Evolutionary conservation across 2,797 vertebrate species (phyloP).

Genomic region (Girardinus metallicus): DNA sequence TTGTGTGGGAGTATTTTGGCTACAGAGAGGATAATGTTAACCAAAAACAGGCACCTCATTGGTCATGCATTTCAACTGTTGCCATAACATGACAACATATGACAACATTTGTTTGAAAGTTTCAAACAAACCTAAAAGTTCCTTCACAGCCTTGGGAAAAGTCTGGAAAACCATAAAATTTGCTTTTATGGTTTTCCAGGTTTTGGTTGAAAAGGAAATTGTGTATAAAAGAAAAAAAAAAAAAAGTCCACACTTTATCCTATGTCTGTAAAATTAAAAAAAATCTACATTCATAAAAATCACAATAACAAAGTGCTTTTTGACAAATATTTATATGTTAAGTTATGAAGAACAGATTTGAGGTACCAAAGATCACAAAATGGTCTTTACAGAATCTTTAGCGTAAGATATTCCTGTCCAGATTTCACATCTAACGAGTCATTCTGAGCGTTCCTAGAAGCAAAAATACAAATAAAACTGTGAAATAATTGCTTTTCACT

Average conservation of each 20-base stretch:
- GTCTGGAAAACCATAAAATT: not conserved
- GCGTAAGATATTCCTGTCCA: not conserved
- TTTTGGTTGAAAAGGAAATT: not conserved
- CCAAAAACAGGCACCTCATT: not conserved
- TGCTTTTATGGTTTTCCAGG: not conserved
- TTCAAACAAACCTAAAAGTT: constrained; percentile 1
- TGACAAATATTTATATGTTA: not conserved
- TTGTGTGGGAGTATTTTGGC: constrained; percentile 1
- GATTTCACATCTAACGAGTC: not conserved
- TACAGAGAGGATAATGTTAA: constrained; percentile 1
- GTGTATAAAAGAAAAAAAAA: not conserved
- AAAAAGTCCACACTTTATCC: not conserved
- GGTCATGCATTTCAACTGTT: not conserved
- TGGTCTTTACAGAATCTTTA: not conserved
- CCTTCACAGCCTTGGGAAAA: not conserved
- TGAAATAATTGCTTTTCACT: not conserved
- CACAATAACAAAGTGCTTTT: not conserved
- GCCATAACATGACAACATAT: constrained; percentile 6
- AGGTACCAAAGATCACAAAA: not conserved
- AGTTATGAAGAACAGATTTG: not conserved
- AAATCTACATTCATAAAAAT: not conserved
- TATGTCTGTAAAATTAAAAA: not conserved
- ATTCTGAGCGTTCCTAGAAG: not conserved
- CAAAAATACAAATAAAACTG: not conserved
- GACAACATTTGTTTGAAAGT: constrained; percentile 12